Percentiles rank a stretch among this genome's conserved stretches.
Conservation (phyloP, 2,113 vertebrate species). For the Sinosuthora webbiana region DNA sequence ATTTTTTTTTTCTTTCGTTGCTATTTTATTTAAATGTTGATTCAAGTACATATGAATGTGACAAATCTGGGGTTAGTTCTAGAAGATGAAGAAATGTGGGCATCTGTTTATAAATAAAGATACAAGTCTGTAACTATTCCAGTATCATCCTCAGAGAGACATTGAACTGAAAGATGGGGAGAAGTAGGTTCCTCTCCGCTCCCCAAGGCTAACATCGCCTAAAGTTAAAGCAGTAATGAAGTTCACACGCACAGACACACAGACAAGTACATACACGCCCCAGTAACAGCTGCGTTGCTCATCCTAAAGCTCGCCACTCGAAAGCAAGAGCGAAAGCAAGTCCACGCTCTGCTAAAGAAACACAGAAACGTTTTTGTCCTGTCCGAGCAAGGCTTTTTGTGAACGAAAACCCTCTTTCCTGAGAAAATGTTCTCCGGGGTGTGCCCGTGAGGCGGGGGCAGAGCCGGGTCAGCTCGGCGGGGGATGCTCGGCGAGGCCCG, state of each 20-base stretch:
- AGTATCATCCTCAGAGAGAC: background rate
- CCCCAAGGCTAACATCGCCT: too few relatives aligned
- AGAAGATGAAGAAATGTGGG: background rate
- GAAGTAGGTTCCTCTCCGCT: background rate
- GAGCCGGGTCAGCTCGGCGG: background rate
- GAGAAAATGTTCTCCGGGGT: background rate
- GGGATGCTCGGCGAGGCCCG: background rate
- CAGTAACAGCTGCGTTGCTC: accelerated
- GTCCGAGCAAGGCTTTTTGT: background rate
- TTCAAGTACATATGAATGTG: background rate
- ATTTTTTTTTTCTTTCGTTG: background rate
- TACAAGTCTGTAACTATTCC: accelerated
- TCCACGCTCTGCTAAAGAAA: background rate
- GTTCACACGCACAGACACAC: too few relatives aligned
- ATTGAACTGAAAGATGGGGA: background rate
- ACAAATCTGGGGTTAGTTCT: background rate
- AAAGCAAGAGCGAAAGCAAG: background rate
- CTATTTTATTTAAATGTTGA: background rate
- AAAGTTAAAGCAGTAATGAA: too few relatives aligned
- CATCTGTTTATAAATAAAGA: background rate
- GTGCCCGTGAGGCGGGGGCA: background rate
- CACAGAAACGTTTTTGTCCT: background rate
- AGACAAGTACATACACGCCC: too few relatives aligned
- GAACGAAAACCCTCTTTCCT: accelerated
- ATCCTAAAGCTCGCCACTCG: background rate